Conservation (phyloP, 1,140 invertebrate species). For the Olivierus martensii region DNA sequence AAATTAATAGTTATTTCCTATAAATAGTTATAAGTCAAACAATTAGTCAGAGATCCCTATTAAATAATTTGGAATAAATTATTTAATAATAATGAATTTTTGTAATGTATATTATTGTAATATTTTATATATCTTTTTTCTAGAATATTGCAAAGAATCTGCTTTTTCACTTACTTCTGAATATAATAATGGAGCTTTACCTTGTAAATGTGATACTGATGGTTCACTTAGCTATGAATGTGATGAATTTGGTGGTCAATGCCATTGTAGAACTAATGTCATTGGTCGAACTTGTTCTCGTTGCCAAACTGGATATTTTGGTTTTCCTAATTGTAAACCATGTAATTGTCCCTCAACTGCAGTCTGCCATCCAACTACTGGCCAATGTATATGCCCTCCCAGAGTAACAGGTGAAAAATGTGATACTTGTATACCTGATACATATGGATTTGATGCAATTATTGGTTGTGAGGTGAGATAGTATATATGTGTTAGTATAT, state of each 20-base stretch:
- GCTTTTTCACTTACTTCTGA: conserved; percentile 88
- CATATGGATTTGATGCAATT: conserved; percentile 87
- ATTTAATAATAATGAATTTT: too few species aligned
- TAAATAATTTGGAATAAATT: too few species aligned
- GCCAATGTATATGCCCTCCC: conserved; percentile 26
- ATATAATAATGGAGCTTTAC: conserved; percentile 82
- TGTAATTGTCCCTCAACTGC: conserved; percentile 73
- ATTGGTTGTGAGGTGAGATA: conserved; percentile 68
- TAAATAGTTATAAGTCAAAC: too few species aligned
- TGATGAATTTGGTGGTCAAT: conserved; percentile 88
- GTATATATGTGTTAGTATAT: too few species aligned
- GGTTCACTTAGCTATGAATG: conserved; percentile 81
- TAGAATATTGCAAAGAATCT: conserved; percentile 72
- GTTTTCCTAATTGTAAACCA: conserved; percentile 83
- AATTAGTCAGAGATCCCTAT: too few species aligned
- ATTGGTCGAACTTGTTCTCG: conserved; percentile 82
- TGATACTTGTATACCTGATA: conserved; percentile 70
- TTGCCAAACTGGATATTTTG: conserved; percentile 83
- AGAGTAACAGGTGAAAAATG: conserved; percentile 70
- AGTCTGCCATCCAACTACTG: conserved; percentile 45
- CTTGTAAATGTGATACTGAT: conserved; percentile 76
- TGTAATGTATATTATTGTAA: too few species aligned
- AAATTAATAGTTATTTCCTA: too few species aligned
- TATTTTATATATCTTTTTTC: too few species aligned
- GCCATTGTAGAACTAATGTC: conserved; percentile 80